Base-by-base conservation (phyloP, 2,888 invertebrate genomes). In the Acleris sparsana region DNA sequence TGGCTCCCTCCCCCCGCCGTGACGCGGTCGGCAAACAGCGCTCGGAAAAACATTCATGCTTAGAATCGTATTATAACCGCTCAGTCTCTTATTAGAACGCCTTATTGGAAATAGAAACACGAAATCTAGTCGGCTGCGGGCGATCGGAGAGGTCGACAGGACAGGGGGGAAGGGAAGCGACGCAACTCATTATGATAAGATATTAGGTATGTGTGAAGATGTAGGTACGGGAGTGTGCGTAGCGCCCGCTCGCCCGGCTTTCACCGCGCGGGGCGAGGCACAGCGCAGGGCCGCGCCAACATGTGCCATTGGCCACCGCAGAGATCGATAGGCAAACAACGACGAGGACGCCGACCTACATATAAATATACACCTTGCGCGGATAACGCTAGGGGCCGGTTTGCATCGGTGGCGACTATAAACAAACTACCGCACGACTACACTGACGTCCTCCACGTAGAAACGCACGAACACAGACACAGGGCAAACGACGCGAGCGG, bases 301-400 rank as follows among this genome's bases (percentile, higher is more conserved):
- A 93, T 93, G 93, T 94, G 91, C 92, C 87, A 94, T 94, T 94
- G 94, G 94, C 88, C 89, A 88, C 86, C 87, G 86, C 87, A 78
- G 82, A 92, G 93, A 94, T 94, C 94, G 94, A 94, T 94, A 94
- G 93, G 87, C 91, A 93, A 93, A 93, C 90, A 91, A 85, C 88
- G 84, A 78, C 86, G 93, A 93, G 92, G 93, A 89, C 92, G 83
- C 86, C 91, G 90, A 89, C 89, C 89, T 83, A 85, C 85, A 86
- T 80, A 82, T 84, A 80, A 92, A 86, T 86, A 78, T 86, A 85
- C 80, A 76, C 88, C 85, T 88, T 93, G 89, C 76, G 56, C 61
- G 71, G 69, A 67, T 60, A 68, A 71, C 70, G 74, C 82, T 88
- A 93, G 80, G 80, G 83, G 77, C 82, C 74, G 81, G 78, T 88